A percentile compares a stretch with the other conserved stretches of the same genome.
These are phyloP conservation scores for Drosophila simulans DNA, from an alignment of 1,140 invertebrate species.

Conservation along the genomic window DNA sequence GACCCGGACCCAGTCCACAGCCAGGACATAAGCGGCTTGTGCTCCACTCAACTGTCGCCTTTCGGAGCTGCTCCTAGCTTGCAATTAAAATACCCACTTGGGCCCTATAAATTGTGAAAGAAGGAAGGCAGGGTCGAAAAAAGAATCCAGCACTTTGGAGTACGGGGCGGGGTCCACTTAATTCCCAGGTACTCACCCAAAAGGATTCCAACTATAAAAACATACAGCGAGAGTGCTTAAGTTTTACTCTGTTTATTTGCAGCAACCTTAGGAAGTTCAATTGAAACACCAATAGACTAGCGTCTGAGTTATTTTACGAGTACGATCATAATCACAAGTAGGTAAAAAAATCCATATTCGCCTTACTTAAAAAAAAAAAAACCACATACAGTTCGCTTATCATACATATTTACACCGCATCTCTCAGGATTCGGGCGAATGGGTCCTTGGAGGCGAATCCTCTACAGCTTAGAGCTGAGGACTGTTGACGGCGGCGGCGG, in stretches of 20 bases:
- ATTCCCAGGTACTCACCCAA: background rate
- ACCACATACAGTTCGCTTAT: background rate
- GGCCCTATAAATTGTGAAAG: slow-evolving; percentile 50
- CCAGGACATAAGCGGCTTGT: slow-evolving; percentile 57
- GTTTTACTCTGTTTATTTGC: slow-evolving; percentile 45
- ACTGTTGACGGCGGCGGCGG: slow-evolving; percentile 42
- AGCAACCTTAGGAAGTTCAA: slow-evolving; percentile 63
- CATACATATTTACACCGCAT: slow-evolving; percentile 20
- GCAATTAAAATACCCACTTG: slow-evolving; percentile 70
- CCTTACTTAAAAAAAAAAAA: slow-evolving; percentile 10
- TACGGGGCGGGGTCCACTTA: background rate
- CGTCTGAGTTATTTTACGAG: slow-evolving; percentile 30
- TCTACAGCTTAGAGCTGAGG: slow-evolving; percentile 42
- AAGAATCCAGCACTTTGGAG: background rate
- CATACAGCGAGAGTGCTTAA: background rate
- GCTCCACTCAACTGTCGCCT: slow-evolving; percentile 29
- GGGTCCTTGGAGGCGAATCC: background rate
- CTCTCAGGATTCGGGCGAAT: background rate
- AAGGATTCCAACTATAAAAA: background rate
- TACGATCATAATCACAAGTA: slow-evolving; percentile 33
- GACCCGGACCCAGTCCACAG: background rate
- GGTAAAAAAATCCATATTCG: slow-evolving; percentile 25
- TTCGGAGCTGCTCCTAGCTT: slow-evolving; percentile 26
- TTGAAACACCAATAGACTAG: slow-evolving; percentile 63
- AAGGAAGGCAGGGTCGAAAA: background rate